Percentiles rank a stretch among this genome's conserved stretches.
Evolutionary conservation across 2,888 invertebrate species (phyloP).

Genomic region (Leucoma salicis): DNA sequence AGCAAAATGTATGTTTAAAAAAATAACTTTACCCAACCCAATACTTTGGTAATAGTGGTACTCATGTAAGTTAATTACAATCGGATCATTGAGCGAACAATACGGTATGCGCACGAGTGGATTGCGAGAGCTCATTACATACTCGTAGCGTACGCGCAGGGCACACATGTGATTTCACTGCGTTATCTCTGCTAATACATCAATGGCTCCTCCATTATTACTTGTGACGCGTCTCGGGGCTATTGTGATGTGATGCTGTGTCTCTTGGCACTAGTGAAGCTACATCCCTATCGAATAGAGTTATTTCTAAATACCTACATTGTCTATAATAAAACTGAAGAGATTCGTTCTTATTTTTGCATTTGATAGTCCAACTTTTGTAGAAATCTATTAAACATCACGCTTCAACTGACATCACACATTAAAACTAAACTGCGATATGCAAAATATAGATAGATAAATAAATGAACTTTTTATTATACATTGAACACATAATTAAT

Average conservation of each 20-base stretch:
- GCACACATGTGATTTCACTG: slow-evolving; percentile 70
- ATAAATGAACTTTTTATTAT: too few relatives aligned
- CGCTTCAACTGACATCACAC: too few relatives aligned
- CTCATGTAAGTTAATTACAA: slow-evolving; percentile 48
- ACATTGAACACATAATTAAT: too few relatives aligned
- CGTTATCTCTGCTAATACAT: slow-evolving; percentile 76
- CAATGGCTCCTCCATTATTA: slow-evolving; percentile 76
- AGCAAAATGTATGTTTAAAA: too few relatives aligned
- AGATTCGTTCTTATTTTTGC: too few relatives aligned
- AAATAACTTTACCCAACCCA: slow-evolving; percentile 22
- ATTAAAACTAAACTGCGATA: too few relatives aligned
- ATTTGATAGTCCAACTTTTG: too few relatives aligned
- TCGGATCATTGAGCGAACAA: slow-evolving; percentile 54
- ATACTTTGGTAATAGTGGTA: slow-evolving; percentile 28
- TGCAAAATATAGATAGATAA: too few relatives aligned
- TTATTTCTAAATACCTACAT: too few relatives aligned
- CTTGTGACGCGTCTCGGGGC: slow-evolving; percentile 63
- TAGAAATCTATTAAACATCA: too few relatives aligned
- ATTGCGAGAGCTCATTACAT: slow-evolving; percentile 39
- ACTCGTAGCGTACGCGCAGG: slow-evolving; percentile 32
- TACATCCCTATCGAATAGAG: neutral
- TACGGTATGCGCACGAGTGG: slow-evolving; percentile 46
- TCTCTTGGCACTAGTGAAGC: slow-evolving; percentile 22
- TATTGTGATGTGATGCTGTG: slow-evolving; percentile 53
- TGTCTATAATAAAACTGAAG: too few relatives aligned